phyloP scores from a whole-genome alignment of 1,140 invertebrate species.

The Helicorthomorpha holstii region DNA sequence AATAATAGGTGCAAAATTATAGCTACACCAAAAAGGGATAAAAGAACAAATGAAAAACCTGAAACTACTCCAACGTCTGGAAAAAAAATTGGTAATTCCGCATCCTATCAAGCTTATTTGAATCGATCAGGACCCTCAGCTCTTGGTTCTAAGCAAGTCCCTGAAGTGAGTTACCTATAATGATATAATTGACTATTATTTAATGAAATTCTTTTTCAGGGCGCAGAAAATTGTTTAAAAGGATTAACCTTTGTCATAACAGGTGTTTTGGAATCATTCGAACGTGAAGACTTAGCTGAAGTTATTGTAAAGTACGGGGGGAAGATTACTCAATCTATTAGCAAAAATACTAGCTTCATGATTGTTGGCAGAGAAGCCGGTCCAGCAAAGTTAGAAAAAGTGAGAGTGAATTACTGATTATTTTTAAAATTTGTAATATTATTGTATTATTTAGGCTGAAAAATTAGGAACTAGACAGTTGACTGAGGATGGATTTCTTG shows the following conservation, averaged over 20 bases:
- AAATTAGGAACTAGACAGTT: constrained; percentile 49
- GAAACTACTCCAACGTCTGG: too few species aligned
- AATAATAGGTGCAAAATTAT: too few species aligned
- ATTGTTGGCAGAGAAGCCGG: constrained; percentile 69
- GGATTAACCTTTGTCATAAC: constrained; percentile 66
- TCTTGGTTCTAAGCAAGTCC: constrained; percentile 63
- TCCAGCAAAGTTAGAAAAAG: constrained; percentile 59
- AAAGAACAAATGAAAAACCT: too few species aligned
- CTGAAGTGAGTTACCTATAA: constrained; percentile 37
- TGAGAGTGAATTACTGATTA: constrained; percentile 10
- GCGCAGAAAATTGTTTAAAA: constrained; percentile 50
- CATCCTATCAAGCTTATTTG: too few species aligned
- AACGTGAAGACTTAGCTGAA: constrained; percentile 54
- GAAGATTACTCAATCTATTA: constrained; percentile 48
- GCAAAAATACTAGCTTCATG: constrained; percentile 64
- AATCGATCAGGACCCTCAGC: constrained; percentile 55
- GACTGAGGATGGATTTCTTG: constrained; percentile 64
- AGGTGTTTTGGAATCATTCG: constrained; percentile 74
- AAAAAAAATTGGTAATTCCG: too few species aligned
- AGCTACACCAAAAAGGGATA: too few species aligned
- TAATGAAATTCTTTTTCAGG: constrained; percentile 30
- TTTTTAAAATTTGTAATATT: background rate
- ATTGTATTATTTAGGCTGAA: constrained; percentile 32
- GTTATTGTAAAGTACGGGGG: constrained; percentile 67
- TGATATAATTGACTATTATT: constrained; percentile 6